Conservation (phyloP, 2,797 vertebrate genomes). For the Scolopax rusticola region DNA sequence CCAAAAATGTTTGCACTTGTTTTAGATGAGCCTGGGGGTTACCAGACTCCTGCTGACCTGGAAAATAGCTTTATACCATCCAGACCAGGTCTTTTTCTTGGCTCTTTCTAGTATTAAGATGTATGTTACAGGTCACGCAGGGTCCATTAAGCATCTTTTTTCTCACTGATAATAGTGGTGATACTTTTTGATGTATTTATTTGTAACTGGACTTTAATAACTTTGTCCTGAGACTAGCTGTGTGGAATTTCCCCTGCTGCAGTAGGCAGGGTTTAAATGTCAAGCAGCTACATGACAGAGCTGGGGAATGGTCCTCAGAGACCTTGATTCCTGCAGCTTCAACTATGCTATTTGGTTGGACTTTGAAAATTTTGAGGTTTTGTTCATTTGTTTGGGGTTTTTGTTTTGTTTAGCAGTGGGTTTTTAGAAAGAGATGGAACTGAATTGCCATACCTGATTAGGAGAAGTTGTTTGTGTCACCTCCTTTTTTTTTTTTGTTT, state of each 20-base stretch:
- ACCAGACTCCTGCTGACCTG: not conserved
- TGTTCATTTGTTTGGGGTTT: not conserved
- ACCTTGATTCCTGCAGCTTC: not conserved
- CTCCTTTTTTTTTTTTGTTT: not conserved
- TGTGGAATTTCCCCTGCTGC: not conserved
- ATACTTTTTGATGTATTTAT: not conserved
- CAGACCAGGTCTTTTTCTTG: not conserved
- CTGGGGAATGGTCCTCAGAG: not conserved
- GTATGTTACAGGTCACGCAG: not conserved
- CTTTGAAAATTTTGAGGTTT: not conserved
- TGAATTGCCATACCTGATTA: not conserved
- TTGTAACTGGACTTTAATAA: not conserved
- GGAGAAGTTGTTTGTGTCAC: not conserved
- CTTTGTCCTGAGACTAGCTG: not conserved
- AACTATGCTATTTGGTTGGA: not conserved
- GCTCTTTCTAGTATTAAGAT: not conserved
- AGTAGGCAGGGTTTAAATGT: not conserved
- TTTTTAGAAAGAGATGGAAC: not conserved
- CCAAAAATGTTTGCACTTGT: not conserved
- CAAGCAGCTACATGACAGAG: not conserved
- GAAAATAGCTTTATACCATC: not conserved
- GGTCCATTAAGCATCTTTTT: not conserved
- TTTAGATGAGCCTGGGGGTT: not conserved
- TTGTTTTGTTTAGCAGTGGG: not conserved
- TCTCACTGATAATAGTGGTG: not conserved